Percentiles rank a stretch among this genome's conserved stretches.
phyloP scores from a whole-genome alignment of 1,140 invertebrate species.

The Nephila pilipes region DNA sequence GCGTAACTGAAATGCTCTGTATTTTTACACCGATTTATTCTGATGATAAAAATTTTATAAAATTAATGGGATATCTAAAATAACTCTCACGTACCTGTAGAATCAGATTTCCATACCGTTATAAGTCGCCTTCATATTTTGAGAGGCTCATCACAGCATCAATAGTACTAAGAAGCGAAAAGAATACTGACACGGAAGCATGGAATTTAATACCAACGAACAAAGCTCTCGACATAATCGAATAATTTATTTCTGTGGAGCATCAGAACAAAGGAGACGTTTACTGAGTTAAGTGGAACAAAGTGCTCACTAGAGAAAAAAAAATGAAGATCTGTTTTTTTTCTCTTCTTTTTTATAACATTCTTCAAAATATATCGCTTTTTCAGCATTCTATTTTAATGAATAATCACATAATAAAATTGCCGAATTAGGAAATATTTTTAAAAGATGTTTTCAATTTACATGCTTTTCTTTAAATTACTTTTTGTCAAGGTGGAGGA shows the following conservation, averaged over 20 bases:
- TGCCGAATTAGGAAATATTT: too few species aligned
- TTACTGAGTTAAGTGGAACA: neutral
- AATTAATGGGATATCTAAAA: neutral
- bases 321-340: too few species aligned
- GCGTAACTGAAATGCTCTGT: too few species aligned
- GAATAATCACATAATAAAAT: too few species aligned
- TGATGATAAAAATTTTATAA: neutral
- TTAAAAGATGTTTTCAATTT: too few species aligned
- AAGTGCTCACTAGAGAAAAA: neutral
- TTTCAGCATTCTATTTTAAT: too few species aligned
- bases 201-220: neutral
- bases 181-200: neutral
- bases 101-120: neutral
- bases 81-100: neutral
- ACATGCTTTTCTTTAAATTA: too few species aligned
- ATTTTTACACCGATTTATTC: too few species aligned
- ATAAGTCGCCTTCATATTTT: neutral
- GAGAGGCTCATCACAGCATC: neutral
- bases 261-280: constrained; percentile 13
- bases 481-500: too few species aligned
- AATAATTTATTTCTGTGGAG: constrained; percentile 14
- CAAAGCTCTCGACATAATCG: constrained; percentile 1
- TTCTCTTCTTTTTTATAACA: too few species aligned
- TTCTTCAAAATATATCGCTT: too few species aligned
- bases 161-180: neutral